Evolutionary conservation across 1,140 invertebrate species (phyloP).

Genomic region (Bombyx mandarina): DNA sequence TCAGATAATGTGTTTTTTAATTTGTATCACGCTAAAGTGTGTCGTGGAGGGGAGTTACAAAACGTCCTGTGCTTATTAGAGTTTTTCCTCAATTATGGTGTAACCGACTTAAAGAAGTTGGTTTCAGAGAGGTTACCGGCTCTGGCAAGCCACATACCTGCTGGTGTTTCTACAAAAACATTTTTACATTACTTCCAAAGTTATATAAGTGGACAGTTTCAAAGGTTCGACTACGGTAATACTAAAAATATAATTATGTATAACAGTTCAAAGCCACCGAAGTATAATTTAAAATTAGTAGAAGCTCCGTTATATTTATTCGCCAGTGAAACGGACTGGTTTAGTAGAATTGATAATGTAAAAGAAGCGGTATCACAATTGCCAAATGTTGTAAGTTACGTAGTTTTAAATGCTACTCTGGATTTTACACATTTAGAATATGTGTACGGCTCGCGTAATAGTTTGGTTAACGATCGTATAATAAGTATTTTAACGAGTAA

Average conservation of each 20-base stretch:
- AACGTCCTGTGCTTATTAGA: constrained; percentile 37
- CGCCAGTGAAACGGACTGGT: constrained; percentile 45
- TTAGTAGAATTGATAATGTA: constrained; percentile 31
- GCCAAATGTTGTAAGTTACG: constrained; percentile 25
- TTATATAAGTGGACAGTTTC: constrained; percentile 35
- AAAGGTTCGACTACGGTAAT: constrained; percentile 41
- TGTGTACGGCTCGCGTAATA: constrained; percentile 41
- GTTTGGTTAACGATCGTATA: constrained; percentile 34
- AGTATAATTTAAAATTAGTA: constrained; percentile 34
- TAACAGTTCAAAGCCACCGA: constrained; percentile 30
- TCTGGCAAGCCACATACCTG: constrained; percentile 43
- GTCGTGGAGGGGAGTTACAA: constrained; percentile 17
- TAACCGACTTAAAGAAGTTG: constrained; percentile 33
- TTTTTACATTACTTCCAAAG: constrained; percentile 50
- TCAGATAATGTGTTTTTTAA: constrained; percentile 27
- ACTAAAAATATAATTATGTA: constrained; percentile 31
- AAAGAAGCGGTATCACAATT: constrained; percentile 26
- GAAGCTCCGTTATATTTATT: constrained; percentile 35
- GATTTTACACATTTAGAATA: constrained; percentile 55
- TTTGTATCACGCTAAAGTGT: constrained; percentile 34
- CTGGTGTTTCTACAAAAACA: constrained; percentile 38
- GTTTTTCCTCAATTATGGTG: constrained; percentile 31
- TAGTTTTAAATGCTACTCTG: constrained; percentile 29
- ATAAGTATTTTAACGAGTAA: constrained; percentile 21
- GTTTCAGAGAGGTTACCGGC: constrained; percentile 27